Conservation (phyloP, 2,888 invertebrate genomes). For the Myathropa florea region DNA sequence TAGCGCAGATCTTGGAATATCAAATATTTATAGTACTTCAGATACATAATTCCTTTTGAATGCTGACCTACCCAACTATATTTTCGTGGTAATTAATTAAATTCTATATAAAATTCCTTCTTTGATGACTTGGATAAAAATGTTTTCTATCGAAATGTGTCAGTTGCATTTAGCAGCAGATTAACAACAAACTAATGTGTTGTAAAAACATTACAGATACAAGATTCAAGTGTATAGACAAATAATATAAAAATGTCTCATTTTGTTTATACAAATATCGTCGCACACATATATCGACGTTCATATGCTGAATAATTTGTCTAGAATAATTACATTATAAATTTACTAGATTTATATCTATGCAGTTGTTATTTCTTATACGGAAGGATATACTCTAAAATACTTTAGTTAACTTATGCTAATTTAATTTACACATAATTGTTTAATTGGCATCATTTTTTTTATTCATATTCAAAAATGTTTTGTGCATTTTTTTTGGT, state of each 20-base stretch:
- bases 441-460: constrained; percentile 51
- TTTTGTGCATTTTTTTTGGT: not conserved
- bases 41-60: not conserved
- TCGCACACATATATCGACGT: not conserved
- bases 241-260: not conserved
- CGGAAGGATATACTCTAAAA: not conserved
- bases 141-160: not conserved
- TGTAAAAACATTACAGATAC: not conserved
- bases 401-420: constrained; percentile 21
- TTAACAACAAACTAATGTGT: not conserved
- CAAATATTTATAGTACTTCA: not conserved
- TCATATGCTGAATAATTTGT: not conserved
- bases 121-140: not conserved
- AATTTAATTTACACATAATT: not conserved
- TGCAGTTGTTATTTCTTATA: not conserved
- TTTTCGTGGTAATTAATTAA: constrained; percentile 3
- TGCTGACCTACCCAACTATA: not conserved
- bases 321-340: not conserved
- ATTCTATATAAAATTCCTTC: not conserved
- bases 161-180: not conserved
- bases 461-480: not conserved
- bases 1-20: not conserved
- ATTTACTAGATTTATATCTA: not conserved
- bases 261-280: not conserved
- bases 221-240: not conserved